These are phyloP conservation scores for Turdus rufiventris DNA, from an alignment of 2,113 vertebrate genomes.

Conservation along the genomic window DNA sequence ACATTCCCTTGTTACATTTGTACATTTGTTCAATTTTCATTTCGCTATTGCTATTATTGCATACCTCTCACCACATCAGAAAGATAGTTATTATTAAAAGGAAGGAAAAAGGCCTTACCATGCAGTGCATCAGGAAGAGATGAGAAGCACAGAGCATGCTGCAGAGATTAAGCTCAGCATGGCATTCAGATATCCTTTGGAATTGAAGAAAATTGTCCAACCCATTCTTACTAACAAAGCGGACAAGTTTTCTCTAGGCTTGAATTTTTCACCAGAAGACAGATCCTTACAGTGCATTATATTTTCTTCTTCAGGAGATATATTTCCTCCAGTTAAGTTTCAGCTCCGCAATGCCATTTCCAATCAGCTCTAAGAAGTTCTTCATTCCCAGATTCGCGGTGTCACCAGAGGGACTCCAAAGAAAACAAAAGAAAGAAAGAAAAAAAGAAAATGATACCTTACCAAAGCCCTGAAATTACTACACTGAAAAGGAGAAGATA, in stretches of 20 bases:
- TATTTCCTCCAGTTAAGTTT: constrained; percentile 78
- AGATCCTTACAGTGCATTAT: constrained; percentile 67
- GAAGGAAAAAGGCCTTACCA: constrained; percentile 80
- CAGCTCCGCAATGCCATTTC: constrained; percentile 80
- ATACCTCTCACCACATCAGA: not conserved
- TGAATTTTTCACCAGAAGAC: constrained; percentile 72
- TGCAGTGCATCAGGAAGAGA: constrained; percentile 94
- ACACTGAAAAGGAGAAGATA: not conserved
- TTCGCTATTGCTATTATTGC: not conserved
- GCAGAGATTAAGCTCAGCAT: constrained; percentile 75
- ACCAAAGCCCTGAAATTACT: constrained; percentile 13
- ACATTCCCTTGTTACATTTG: not conserved
- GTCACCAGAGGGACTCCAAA: constrained; percentile 65
- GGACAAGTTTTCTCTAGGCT: constrained; percentile 70
- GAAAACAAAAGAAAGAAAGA: constrained; percentile 48
- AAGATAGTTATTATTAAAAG: constrained; percentile 18
- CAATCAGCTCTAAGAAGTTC: constrained; percentile 76
- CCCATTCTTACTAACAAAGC: constrained; percentile 73
- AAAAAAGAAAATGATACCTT: constrained; percentile 44
- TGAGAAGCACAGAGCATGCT: constrained; percentile 85
- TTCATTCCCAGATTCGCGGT: constrained; percentile 71
- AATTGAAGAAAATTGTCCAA: constrained; percentile 69
- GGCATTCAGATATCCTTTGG: constrained; percentile 70
- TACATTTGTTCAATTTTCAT: not conserved
- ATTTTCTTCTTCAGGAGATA: constrained; percentile 73